A percentile compares a stretch with the other conserved stretches of the same genome.
These are phyloP conservation scores for Mesochorus sp. DNA, from an alignment of 2,888 invertebrate genomes.

Conservation along the genomic window DNA sequence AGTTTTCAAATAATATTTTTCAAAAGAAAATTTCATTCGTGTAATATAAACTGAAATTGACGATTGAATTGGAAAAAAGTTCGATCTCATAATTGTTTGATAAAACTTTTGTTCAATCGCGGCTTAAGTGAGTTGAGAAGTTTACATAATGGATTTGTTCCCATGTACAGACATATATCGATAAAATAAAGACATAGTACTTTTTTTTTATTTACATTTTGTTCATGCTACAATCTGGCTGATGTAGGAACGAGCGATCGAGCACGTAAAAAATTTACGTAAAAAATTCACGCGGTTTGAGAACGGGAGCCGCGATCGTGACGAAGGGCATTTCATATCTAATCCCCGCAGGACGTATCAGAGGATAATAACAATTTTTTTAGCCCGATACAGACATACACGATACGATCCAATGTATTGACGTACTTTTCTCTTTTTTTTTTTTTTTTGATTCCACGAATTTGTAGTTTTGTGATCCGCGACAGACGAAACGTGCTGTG, in stretches of 20 bases:
- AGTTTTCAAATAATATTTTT: no score
- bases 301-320: conserved; percentile 6
- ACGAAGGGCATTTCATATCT: conserved; percentile 22
- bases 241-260: conserved; percentile 46
- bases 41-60: no score
- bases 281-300: conserved; percentile 17
- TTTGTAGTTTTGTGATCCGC: conserved; percentile 40
- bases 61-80: no score
- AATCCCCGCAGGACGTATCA: background rate
- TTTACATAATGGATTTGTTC: no score
- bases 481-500: conserved; percentile 45
- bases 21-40: no score
- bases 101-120: no score
- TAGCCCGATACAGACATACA: background rate
- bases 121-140: no score
- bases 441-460: conserved; percentile 31
- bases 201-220: no score
- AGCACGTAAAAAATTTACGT: conserved; percentile 33
- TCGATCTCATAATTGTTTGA: no score
- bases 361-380: no score
- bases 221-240: conserved; percentile 16
- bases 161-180: no score
- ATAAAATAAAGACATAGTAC: no score
- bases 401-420: background rate
- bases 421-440: conserved; percentile 1